Evolutionary conservation across 2,888 invertebrate genomes (phyloP), one percentile per base, ranked within the genome.

Genomic region (Troides aeacus): DNA sequence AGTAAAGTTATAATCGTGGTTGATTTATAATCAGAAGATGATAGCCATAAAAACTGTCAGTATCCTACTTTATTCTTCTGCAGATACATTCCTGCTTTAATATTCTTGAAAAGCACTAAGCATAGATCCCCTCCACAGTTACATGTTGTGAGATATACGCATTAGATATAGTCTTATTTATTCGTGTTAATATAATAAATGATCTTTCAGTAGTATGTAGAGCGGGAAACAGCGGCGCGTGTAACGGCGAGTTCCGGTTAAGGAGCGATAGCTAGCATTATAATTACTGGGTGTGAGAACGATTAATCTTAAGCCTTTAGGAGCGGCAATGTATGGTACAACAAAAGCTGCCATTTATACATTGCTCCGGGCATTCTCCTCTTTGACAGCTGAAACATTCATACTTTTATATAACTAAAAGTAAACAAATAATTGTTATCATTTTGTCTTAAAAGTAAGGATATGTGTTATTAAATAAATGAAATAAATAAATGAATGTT

Each of bases 231-330:
- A 50, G 36, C 50, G 18, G 68, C 50, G 56, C 61, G 61, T 68
- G 63, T 63, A 63, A 21, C n/a, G 63, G 50, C 46, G 57, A 24
- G 60, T 69, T 69, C 64, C 64, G 69, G 56, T 36, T 60, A 53
- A 58, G 12, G 57, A 17, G 50, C 62, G 62, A 58, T 68, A 69
- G 60, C 56, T 8, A 21, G 30, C 56, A n/a, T 64, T 64, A 69
- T 69, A 69, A 69, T 69, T 69, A 61, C 61, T 21, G 56, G 64
- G 36, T 69, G 53, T 36, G 46, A 64, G 39, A 39, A 61, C 64
- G 53, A 69, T 69, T 65, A 65, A 66, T 66, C 46, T 60, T 60
- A 24, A 23, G 39, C 50, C 66, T 60, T 60, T 36, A 57, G 39
- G 21, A 30, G 17, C 65, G 46, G 53, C 10, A 50, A 58, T 24